Evolutionary conservation across 37 sponge, comb jelly and placozoan genomes (phyloP).

Genomic region (Crambe crambe): DNA sequence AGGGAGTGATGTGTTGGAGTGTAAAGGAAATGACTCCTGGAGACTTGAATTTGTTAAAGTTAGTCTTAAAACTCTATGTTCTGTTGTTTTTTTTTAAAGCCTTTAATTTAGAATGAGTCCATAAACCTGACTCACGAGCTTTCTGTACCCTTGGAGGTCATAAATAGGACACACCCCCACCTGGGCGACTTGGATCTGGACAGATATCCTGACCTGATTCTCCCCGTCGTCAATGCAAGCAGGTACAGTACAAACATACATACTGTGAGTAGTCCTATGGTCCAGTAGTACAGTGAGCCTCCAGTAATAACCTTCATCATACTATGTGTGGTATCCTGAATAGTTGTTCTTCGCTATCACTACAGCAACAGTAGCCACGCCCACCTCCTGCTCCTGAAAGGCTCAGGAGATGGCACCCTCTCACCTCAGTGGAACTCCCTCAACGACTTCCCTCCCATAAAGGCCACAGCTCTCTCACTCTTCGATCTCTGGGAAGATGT

Average conservation of each 20-base stretch:
- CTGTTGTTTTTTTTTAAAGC: neutral
- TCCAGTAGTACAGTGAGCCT: too few relatives aligned
- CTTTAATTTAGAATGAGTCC: neutral
- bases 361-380: neutral
- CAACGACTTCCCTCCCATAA: neutral
- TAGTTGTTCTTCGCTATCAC: neutral
- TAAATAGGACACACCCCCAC: neutral
- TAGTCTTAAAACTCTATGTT: neutral
- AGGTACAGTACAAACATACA: too few relatives aligned
- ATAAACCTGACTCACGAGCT: neutral
- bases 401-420: neutral
- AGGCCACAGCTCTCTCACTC: slow-evolving; percentile 5
- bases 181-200: slow-evolving; percentile 48
- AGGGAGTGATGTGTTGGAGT: slow-evolving; percentile 12
- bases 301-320: too few relatives aligned
- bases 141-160: neutral
- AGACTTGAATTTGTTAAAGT: neutral
- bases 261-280: too few relatives aligned
- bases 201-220: slow-evolving; percentile 43
- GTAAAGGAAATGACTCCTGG: slow-evolving; percentile 10
- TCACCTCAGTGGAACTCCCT: neutral
- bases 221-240: neutral
- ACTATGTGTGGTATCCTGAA: too few relatives aligned
- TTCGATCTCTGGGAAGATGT: slow-evolving; percentile 61
- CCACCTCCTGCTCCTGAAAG: neutral